A percentile compares a stretch with the other conserved stretches of the same genome.
Evolutionary conservation across 2,113 vertebrate species (phyloP).

Genomic region (Elanus axillaris): DNA sequence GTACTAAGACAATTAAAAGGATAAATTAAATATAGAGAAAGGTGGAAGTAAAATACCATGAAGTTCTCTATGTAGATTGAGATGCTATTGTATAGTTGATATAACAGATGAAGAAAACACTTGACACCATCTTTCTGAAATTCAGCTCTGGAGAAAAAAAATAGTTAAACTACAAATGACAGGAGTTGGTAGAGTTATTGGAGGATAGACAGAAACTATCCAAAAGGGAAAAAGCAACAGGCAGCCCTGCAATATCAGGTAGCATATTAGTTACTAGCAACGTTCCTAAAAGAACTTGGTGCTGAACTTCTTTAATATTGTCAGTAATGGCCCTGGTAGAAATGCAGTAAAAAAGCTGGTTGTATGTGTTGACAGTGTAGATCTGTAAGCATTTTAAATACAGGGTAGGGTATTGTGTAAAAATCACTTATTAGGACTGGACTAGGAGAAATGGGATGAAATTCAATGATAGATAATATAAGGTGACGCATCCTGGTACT

Average conservation of each 20-base stretch:
- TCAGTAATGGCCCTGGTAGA: background rate
- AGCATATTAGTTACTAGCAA: background rate
- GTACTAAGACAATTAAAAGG: background rate
- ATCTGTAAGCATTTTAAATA: background rate
- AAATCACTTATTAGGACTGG: background rate
- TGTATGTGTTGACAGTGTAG: background rate
- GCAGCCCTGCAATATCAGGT: background rate
- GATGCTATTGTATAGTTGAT: background rate
- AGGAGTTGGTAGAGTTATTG: background rate
- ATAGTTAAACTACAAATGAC: background rate
- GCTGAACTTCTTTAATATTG: background rate
- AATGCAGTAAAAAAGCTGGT: background rate
- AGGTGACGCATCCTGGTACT: background rate
- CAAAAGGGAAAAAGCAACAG: background rate
- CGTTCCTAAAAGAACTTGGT: background rate
- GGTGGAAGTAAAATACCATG: background rate
- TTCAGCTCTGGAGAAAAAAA: background rate
- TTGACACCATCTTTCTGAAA: background rate
- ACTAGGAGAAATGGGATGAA: background rate
- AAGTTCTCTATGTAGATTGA: background rate
- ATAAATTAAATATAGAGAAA: background rate
- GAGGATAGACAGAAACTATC: background rate
- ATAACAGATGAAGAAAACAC: background rate
- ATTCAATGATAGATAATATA: background rate
- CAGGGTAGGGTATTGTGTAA: background rate